These are phyloP conservation scores for Manacus vitellinus DNA, from an alignment of 2,113 vertebrate genomes.

Conservation along the genomic window DNA sequence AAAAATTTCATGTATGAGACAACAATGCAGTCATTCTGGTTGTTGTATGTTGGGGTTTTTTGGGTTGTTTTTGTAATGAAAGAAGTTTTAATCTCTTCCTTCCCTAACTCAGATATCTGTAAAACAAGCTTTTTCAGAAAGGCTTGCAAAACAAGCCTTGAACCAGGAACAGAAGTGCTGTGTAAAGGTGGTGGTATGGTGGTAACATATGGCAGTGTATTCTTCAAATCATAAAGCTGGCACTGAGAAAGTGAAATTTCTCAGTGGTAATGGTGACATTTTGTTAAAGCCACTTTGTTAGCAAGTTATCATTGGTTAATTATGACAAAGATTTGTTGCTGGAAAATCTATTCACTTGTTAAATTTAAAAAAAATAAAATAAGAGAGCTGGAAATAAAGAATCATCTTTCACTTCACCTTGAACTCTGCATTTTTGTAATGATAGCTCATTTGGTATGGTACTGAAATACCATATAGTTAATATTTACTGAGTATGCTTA, in stretches of 20 bases:
- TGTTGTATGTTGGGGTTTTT: accelerated
- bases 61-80: background rate
- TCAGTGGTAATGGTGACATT: background rate
- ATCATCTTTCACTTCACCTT: background rate
- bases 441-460: background rate
- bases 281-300: background rate
- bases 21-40: background rate
- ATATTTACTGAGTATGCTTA: background rate
- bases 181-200: background rate
- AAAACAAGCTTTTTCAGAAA: background rate
- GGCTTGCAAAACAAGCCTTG: background rate
- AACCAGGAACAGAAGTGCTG: background rate
- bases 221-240: background rate
- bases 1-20: background rate
- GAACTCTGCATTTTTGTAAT: background rate
- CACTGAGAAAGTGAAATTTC: background rate
- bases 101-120: background rate
- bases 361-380: background rate
- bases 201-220: background rate
- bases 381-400: background rate
- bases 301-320: background rate
- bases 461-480: background rate
- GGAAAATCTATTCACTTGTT: background rate
- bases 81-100: background rate
- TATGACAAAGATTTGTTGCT: background rate